phyloP scores from a whole-genome alignment of 2,888 invertebrate genomes.

The Chrysodeixis includens region DNA sequence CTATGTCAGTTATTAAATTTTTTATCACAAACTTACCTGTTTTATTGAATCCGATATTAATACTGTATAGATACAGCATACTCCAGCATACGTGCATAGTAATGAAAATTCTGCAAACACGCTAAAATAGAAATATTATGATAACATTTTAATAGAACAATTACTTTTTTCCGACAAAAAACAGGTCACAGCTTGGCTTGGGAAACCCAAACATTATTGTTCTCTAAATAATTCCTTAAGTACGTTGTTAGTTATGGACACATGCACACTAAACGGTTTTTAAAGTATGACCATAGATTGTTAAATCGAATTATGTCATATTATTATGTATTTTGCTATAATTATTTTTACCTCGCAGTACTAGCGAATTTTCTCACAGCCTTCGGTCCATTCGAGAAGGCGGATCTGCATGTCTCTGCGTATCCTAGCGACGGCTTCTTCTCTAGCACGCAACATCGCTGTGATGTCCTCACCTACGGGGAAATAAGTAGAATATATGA shows the following conservation, averaged over 20 bases:
- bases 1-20: too few relatives aligned
- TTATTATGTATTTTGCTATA: too few relatives aligned
- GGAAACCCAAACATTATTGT: not conserved
- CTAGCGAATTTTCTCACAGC: slow-evolving; percentile 81
- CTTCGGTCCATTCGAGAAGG: slow-evolving; percentile 90
- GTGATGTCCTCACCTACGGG: slow-evolving; percentile 82
- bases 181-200: too few relatives aligned
- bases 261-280: too few relatives aligned
- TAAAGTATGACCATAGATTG: too few relatives aligned
- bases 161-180: too few relatives aligned
- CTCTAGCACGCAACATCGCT: slow-evolving; percentile 84
- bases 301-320: too few relatives aligned
- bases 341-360: slow-evolving; percentile 86
- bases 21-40: slow-evolving; percentile 84
- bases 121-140: slow-evolving; percentile 69
- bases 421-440: slow-evolving; percentile 88
- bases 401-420: slow-evolving; percentile 90
- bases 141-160: not conserved
- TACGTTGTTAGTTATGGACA: too few relatives aligned
- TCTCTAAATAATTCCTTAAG: too few relatives aligned
- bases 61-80: slow-evolving; percentile 93
- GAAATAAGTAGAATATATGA: not conserved
- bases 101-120: slow-evolving; percentile 90
- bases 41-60: slow-evolving; percentile 92
- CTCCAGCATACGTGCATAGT: slow-evolving; percentile 91